These are phyloP conservation scores for Charina bottae DNA, from an alignment of 2,113 vertebrate genomes.

Conservation along the genomic window DNA sequence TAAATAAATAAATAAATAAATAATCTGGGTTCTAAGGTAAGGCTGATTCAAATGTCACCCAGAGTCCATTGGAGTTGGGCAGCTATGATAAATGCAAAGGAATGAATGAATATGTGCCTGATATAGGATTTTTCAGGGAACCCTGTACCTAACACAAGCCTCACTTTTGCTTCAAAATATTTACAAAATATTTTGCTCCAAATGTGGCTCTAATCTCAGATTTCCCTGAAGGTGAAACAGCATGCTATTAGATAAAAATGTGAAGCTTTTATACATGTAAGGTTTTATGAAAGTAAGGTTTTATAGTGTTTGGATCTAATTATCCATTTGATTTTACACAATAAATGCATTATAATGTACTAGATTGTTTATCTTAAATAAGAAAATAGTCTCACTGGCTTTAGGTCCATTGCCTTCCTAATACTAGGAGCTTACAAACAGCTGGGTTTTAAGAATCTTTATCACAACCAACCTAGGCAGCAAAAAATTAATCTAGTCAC, in stretches of 20 bases:
- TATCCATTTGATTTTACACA: not conserved
- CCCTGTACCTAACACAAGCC: not conserved
- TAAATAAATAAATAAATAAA: no score
- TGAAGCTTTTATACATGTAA: not conserved
- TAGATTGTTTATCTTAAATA: conserved; percentile 23
- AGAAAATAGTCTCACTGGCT: not conserved
- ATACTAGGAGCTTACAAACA: not conserved
- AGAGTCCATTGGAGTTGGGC: no score
- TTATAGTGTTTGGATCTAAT: not conserved
- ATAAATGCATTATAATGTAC: conserved; percentile 3
- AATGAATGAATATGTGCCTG: no score
- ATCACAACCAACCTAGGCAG: not conserved
- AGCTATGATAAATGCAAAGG: no score
- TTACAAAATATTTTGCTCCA: no score
- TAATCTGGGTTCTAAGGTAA: no score
- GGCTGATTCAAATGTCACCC: no score
- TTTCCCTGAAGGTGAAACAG: not conserved
- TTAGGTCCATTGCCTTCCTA: not conserved
- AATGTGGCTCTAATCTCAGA: not conserved
- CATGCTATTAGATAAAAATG: not conserved
- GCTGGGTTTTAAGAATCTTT: conserved; percentile 4
- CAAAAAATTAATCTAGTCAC: conserved; percentile 21
- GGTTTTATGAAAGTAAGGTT: not conserved
- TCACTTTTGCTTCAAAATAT: not conserved
- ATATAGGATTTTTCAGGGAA: no score